Percentiles rank a stretch among this genome's conserved stretches.
These are phyloP conservation scores for Leistus spinibarbis DNA, from an alignment of 2,888 invertebrate genomes.

Conservation along the genomic window DNA sequence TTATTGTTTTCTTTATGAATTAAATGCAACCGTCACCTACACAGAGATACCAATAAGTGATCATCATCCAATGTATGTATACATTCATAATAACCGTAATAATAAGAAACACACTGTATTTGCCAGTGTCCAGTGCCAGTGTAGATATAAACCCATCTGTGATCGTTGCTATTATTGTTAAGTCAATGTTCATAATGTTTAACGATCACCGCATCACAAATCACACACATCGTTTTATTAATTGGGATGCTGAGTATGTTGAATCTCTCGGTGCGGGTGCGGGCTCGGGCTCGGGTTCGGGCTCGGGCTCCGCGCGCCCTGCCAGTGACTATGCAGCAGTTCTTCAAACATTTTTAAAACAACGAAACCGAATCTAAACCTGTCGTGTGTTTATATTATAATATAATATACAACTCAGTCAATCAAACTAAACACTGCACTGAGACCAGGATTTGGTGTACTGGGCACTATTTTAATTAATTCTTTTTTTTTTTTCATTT, in stretches of 20 bases:
- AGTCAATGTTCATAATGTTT: conserved; percentile 7
- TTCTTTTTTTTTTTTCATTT: conserved; percentile 46
- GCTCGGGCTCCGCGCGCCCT: neutral
- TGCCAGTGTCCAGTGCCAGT: conserved; percentile 57
- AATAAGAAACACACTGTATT: conserved; percentile 49
- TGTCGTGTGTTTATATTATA: conserved; percentile 37
- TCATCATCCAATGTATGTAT: no score
- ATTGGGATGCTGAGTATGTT: neutral
- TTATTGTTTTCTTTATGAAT: conserved; percentile 40
- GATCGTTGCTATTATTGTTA: conserved; percentile 29
- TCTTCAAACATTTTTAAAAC: conserved; percentile 36
- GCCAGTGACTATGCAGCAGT: conserved; percentile 31
- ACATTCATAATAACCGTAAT: conserved; percentile 41
- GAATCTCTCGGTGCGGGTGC: conserved; percentile 34
- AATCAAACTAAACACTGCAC: conserved; percentile 48
- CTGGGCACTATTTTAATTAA: conserved; percentile 40
- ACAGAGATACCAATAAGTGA: conserved; percentile 39
- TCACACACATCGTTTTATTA: conserved; percentile 7
- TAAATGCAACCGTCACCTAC: conserved; percentile 34
- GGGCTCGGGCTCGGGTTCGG: no score
- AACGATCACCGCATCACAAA: conserved; percentile 33
- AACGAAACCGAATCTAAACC: conserved; percentile 43
- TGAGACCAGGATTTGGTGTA: conserved; percentile 44
- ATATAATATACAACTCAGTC: conserved; percentile 43
- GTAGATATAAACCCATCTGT: conserved; percentile 43